A percentile compares a stretch with the other conserved stretches of the same genome.
phyloP scores from a whole-genome alignment of 1,140 invertebrate genomes.

The Ectropis grisescens region DNA sequence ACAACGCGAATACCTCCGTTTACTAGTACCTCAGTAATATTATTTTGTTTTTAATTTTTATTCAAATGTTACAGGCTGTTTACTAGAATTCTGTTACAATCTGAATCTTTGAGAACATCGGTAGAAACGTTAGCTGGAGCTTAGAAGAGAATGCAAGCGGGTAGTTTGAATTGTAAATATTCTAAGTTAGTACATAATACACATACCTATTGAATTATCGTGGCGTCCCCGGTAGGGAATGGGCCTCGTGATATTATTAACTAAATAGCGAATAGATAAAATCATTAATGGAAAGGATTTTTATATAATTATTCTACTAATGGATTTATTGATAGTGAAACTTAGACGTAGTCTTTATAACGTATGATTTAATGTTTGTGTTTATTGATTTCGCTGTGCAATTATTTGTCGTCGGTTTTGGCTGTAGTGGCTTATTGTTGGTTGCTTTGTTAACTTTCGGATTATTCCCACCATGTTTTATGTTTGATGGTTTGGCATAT shows the following conservation, averaged over 20 bases:
- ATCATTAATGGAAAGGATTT: constrained; percentile 66
- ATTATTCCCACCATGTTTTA: constrained; percentile 35
- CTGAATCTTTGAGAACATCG: constrained; percentile 5
- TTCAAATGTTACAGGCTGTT: constrained; percentile 54
- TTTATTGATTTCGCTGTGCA: constrained; percentile 66
- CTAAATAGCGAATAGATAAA: constrained; percentile 65
- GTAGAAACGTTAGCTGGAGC: constrained; percentile 25
- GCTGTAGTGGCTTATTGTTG: constrained; percentile 46
- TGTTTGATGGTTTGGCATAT: constrained; percentile 28
- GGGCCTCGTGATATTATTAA: constrained; percentile 68
- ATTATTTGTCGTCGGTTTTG: constrained; percentile 44
- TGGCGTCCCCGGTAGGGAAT: constrained; percentile 55
- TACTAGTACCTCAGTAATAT: constrained; percentile 56
- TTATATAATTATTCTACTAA: constrained; percentile 69
- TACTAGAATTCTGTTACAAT: constrained; percentile 9
- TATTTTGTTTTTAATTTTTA: constrained; percentile 63
- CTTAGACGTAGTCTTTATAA: no score
- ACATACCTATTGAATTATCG: no score
- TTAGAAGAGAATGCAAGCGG: constrained; percentile 57
- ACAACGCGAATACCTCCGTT: constrained; percentile 39
- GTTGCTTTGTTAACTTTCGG: constrained; percentile 35
- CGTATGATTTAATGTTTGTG: constrained; percentile 58
- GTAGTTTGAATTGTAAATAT: constrained; percentile 66
- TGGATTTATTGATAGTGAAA: constrained; percentile 65
- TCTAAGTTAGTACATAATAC: no score